A percentile compares a stretch with the other conserved stretches of the same genome.
These are phyloP conservation scores for Dexiosoma caninum DNA, from an alignment of 2,888 invertebrate species.

Conservation along the genomic window DNA sequence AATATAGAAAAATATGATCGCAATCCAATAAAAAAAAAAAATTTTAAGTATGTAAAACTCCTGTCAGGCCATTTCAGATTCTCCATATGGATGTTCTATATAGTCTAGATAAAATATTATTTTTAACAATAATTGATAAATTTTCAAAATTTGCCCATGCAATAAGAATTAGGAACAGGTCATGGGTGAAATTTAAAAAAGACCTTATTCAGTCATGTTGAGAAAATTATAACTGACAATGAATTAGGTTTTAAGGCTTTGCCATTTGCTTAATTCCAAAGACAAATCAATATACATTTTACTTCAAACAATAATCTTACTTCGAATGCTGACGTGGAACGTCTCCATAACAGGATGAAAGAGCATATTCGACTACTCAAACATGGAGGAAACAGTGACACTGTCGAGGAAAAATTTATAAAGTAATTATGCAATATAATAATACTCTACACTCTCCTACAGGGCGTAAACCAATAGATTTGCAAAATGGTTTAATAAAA, in stretches of 20 bases:
- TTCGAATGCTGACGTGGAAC: conserved; percentile 29
- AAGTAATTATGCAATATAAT: conserved; percentile 60
- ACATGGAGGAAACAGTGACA: conserved; percentile 55
- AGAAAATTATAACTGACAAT: background rate
- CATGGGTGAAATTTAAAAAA: background rate
- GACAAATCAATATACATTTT: background rate
- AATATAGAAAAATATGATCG: conserved; percentile 39
- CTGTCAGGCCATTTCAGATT: conserved; percentile 63
- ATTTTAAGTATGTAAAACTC: conserved; percentile 65
- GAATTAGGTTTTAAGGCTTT: background rate
- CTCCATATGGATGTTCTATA: conserved; percentile 59
- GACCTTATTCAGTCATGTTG: background rate
- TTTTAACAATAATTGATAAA: background rate
- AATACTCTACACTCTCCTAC: conserved; percentile 56
- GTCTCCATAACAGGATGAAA: conserved; percentile 61
- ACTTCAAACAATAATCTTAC: background rate
- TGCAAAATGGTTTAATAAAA: background rate
- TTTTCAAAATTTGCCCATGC: background rate
- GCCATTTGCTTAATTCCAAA: background rate
- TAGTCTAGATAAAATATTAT: background rate
- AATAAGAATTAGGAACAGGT: background rate
- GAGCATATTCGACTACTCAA: conserved; percentile 63
- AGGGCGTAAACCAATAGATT: background rate
- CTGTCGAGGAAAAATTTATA: conserved; percentile 54
- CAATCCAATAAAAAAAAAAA: conserved; percentile 41